A percentile compares a stretch with the other conserved stretches of the same genome.
These are phyloP conservation scores for Lordiphosa mommai DNA, from an alignment of 1,140 invertebrate genomes.

Conservation along the genomic window DNA sequence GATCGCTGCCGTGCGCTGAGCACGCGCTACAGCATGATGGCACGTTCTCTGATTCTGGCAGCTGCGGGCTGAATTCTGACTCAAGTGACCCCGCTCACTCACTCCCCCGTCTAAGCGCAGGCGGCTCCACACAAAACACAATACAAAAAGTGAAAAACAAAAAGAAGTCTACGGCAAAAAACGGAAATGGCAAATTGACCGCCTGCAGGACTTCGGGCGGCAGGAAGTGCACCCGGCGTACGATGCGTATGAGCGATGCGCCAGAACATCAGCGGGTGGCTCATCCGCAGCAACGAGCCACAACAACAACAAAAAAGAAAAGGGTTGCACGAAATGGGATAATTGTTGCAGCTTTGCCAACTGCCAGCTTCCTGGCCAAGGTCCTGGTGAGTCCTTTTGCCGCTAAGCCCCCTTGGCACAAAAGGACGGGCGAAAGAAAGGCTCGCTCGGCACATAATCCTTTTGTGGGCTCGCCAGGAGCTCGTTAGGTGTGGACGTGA, in stretches of 20 bases:
- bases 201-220: conserved; percentile 53
- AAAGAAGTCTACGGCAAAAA: conserved; percentile 17
- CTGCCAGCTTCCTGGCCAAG: conserved; percentile 35
- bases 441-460: conserved; percentile 35
- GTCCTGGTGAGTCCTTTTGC: conserved; percentile 6
- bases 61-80: conserved; percentile 6
- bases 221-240: conserved; percentile 45
- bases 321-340: conserved; percentile 67
- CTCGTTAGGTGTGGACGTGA: conserved; percentile 48
- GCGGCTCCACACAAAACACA: conserved; percentile 7
- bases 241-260: conserved; percentile 57
- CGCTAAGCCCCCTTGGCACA: conserved; percentile 12
- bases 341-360: conserved; percentile 65
- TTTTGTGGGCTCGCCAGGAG: conserved; percentile 19
- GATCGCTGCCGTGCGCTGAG: conserved; percentile 31
- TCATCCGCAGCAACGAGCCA: not conserved
- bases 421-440: conserved; percentile 21
- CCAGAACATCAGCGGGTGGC: conserved; percentile 38
- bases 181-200: conserved; percentile 75
- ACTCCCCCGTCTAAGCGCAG: too few relatives aligned
- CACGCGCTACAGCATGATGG: conserved; percentile 30
- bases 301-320: conserved; percentile 18
- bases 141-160: conserved; percentile 15
- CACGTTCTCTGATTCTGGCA: conserved; percentile 32
- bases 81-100: conserved; percentile 10